Base-by-base conservation (phyloP, 2,888 invertebrate species). In the Drosophila vallismaia region DNA sequence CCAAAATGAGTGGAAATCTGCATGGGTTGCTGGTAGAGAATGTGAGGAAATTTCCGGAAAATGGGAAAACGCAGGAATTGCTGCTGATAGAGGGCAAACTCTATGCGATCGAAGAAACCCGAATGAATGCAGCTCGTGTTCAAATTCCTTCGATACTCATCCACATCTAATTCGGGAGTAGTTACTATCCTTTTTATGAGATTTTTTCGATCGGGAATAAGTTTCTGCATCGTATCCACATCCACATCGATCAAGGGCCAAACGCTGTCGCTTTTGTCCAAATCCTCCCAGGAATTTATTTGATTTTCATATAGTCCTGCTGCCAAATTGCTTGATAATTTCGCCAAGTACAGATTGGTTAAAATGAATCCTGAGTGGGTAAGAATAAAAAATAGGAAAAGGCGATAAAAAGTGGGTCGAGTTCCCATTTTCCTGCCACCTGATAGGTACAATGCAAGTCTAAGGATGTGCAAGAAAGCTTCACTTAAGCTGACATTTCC, bases 61-160 rank as follows among this genome's bases (percentile, higher is more conserved):
- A 77, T 26, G 0, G 87, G 83, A 4, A 76, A 42, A 0, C 48
- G 59, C 0, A 88, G 46, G n/a, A 76, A 86, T 26, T 79, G 71
- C 14, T 88, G 88, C 44, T 88, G 88, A 36, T 81, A 79, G 0
- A 88, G 31, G 0, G 64, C 56, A 29, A 86, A 88, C 6, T 79
- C 70, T 3, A 81, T 69, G 57, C 77, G 72, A 53, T 88, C 88
- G 26, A 72, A 79, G 0, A 76, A 66, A 12, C 64, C 85, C 0
- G 31, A 70, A 57, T 76, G 75, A 57, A 87, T 29, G 51, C 66
- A 81, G 31, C 75, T 74, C 0, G 74, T 70, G 14, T 78, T 83
- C 2, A 88, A 68, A 0, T 77, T 66, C 0, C 55, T 42, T 2
- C 76, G 71, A 53, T 77, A 67, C 0, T 4, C 44, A 29, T 79